phyloP scores from a whole-genome alignment of 2,888 invertebrate genomes.

The Watsonalla binaria region DNA sequence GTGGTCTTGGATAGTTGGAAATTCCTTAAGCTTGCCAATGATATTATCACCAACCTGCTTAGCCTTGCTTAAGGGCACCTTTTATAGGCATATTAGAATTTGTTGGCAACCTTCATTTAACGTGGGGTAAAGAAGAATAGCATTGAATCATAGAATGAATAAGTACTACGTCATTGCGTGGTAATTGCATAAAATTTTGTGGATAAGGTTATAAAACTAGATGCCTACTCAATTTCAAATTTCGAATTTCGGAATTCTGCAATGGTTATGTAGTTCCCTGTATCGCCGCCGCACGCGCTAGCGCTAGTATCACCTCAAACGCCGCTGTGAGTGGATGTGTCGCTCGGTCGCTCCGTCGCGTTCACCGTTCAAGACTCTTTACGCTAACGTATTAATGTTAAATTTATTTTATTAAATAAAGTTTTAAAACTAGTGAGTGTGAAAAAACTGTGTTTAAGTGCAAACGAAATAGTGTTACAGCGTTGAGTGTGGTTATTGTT shows the following conservation, averaged over 20 bases:
- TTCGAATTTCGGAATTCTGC: slow-evolving; percentile 8
- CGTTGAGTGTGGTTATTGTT: slow-evolving; percentile 26
- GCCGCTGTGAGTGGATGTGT: slow-evolving; percentile 22
- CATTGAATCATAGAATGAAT: no score
- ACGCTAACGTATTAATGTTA: slow-evolving; percentile 57
- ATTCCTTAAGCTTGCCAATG: no score
- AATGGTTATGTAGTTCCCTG: slow-evolving; percentile 27
- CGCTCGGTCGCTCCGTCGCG: slow-evolving; percentile 8
- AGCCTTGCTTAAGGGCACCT: no score
- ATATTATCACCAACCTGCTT: no score
- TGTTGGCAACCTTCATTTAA: no score
- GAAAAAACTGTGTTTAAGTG: slow-evolving; percentile 43
- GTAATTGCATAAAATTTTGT: neutral
- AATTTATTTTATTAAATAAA: slow-evolving; percentile 36
- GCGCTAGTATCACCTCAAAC: slow-evolving; percentile 53
- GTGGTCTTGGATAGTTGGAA: no score
- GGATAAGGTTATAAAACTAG: no score
- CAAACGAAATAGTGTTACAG: slow-evolving; percentile 32
- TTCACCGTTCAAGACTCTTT: slow-evolving; percentile 49
- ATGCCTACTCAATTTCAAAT: no score
- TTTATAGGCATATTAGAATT: no score
- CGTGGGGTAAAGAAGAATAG: neutral
- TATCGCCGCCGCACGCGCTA: slow-evolving; percentile 22
- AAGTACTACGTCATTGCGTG: no score
- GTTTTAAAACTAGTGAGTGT: slow-evolving; percentile 46